Percentiles rank a stretch among this genome's conserved stretches.
Evolutionary conservation across 37 sponge, comb jelly and placozoan genomes (phyloP).

Genomic region (Mnemiopsis leidyi): DNA sequence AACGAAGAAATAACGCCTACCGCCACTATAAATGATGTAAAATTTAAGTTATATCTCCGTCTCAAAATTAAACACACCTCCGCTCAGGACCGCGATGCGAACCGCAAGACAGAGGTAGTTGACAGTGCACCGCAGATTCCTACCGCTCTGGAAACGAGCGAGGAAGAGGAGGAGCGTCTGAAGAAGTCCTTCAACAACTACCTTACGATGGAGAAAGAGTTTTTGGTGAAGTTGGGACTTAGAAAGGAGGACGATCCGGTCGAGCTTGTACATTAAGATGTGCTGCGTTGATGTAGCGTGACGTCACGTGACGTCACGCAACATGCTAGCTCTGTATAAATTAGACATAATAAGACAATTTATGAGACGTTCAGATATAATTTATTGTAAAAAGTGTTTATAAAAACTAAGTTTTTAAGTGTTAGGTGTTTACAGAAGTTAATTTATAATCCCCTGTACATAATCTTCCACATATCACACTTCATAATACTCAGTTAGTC

Average conservation of each 20-base stretch:
- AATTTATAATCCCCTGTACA: not conserved
- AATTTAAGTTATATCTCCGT: too few species aligned
- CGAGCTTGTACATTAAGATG: not conserved
- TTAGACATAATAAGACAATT: not conserved
- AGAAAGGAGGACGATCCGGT: constrained; percentile 68
- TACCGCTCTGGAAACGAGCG: constrained; percentile 9
- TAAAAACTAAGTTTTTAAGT: not conserved
- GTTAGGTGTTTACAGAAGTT: too few species aligned
- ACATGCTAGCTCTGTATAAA: too few species aligned
- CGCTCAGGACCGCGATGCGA: constrained; percentile 14
- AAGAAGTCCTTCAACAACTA: constrained; percentile 70
- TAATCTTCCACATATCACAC: not conserved
- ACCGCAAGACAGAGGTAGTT: not conserved
- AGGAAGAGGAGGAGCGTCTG: constrained; percentile 49
- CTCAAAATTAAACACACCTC: too few species aligned
- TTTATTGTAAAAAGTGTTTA: not conserved
- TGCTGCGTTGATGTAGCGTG: too few species aligned
- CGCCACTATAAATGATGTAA: too few species aligned
- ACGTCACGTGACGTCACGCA: not conserved
- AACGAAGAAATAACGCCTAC: too few species aligned
- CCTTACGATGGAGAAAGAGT: constrained; percentile 75
- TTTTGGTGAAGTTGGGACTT: constrained; percentile 87
- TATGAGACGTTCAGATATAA: not conserved
- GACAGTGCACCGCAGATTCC: constrained; percentile 13
- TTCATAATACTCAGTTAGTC: not conserved